A percentile compares a stretch with the other conserved stretches of the same genome.
Evolutionary conservation across 2,888 invertebrate genomes (phyloP).

Genomic region (Caenorhabditis zanzibari): DNA sequence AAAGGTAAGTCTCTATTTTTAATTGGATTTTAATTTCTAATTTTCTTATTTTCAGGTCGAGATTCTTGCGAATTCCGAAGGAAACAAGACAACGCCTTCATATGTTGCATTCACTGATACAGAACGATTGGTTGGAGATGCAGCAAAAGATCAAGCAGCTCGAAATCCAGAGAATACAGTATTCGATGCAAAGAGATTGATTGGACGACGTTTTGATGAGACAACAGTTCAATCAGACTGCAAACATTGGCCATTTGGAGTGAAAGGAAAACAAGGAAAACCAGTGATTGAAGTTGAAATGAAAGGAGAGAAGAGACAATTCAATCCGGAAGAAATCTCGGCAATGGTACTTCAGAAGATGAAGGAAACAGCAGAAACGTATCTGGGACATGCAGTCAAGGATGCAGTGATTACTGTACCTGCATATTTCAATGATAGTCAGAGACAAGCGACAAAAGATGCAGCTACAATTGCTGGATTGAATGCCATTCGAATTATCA

Average conservation of each 20-base stretch:
- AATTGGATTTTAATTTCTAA: constrained; percentile 83
- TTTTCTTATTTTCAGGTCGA: constrained; percentile 82
- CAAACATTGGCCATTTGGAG: constrained; percentile 83
- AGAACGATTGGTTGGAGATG: constrained; percentile 85
- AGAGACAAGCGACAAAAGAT: too few relatives aligned
- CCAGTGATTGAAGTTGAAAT: constrained; percentile 87
- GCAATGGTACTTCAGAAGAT: constrained; percentile 82
- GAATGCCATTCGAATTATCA: constrained; percentile 85
- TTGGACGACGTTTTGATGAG: constrained; percentile 85
- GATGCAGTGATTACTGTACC: too few relatives aligned
- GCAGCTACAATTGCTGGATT: too few relatives aligned
- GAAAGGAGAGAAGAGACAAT: constrained; percentile 91
- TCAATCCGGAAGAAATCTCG: constrained; percentile 83
- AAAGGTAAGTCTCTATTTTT: constrained; percentile 17
- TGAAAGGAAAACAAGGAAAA: constrained; percentile 74
- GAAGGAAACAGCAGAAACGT: constrained; percentile 84
- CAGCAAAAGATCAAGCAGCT: constrained; percentile 85
- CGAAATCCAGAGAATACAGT: constrained; percentile 84
- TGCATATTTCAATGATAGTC: too few relatives aligned
- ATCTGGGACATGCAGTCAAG: constrained; percentile 78
- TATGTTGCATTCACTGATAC: constrained; percentile 86
- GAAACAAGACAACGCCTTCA: constrained; percentile 89
- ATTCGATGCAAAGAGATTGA: constrained; percentile 84
- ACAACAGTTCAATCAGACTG: constrained; percentile 83
- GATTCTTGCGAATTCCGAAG: constrained; percentile 86